Base-by-base conservation (phyloP, 1,140 invertebrate genomes). In the Cheumatopsyche charites region DNA sequence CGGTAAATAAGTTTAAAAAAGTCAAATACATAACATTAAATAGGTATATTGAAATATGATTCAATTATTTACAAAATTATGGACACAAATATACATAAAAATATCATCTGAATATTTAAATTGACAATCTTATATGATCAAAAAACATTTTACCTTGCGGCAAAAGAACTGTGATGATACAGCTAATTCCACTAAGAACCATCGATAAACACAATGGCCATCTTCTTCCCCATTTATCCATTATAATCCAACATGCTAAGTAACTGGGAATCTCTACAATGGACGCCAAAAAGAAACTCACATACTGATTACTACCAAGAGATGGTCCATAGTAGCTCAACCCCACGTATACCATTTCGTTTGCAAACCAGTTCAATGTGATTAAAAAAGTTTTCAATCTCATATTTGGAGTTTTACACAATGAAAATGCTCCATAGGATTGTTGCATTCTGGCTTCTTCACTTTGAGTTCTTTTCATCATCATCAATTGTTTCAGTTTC, bases 321-420 rank as follows among this genome's bases (percentile, higher is more conserved):
- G 92, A 89, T 12, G 93, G 93, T 0, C 93, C 92, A 75, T 95
- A 95, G 78, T 95, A 94, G 72, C 92, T 94, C 49, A 94, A 80
- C 0, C 92, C 94, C 7, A 95, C 90, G 75, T 95, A 95, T 3
- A 95, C 93, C 81, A 92, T 94, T 76, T 94, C 87, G 67, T 87
- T 89, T 15, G 87, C 88, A 78, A 88, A 90, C 89, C 89, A 90
- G 78, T 90, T 90, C 4, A 90, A 76, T 0, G 89, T 90, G 25
- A 90, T 90, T 21, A 90, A 78, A 76, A 85, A 83, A 0, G 88
- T 91, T 80, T 90, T 89, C 0, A 94, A 81, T 63, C 93, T 83
- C 91, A 95, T 93, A 80, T 96, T 96, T 0, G 94, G 93, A 0
- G 93, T 94, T 75, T 86, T 86, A 76, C 91, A 95, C 1, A 95